Conservation (phyloP, 2,888 invertebrate species). For the Schizaphis graminum region DNA sequence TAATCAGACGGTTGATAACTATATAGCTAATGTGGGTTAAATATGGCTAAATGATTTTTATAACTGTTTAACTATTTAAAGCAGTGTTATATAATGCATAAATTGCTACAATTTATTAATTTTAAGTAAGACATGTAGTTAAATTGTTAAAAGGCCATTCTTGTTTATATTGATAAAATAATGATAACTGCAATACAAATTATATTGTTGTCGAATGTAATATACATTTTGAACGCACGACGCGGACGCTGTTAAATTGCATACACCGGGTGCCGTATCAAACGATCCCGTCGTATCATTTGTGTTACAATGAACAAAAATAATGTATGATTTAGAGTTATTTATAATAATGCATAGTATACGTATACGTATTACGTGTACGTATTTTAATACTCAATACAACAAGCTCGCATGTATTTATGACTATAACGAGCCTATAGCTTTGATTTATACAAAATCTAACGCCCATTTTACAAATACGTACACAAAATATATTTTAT, state of each 20-base stretch:
- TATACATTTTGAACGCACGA: not conserved
- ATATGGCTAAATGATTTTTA: not conserved
- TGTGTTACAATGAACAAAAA: not conserved
- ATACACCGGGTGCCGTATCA: slow-evolving; percentile 44
- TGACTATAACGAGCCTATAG: not conserved
- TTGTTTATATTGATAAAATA: not conserved
- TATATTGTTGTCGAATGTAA: not conserved
- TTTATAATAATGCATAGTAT: not conserved
- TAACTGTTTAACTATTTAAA: not conserved
- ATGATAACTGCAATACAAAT: not conserved
- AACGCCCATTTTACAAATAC: not conserved
- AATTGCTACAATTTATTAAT: not conserved
- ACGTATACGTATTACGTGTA: not conserved
- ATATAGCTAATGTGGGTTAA: not conserved
- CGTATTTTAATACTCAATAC: not conserved
- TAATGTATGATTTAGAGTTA: not conserved
- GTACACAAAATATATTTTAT: not conserved
- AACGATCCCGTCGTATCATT: not conserved
- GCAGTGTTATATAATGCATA: not conserved
- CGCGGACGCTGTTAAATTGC: slow-evolving; percentile 56
- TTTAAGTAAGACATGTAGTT: not conserved
- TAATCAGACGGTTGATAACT: not conserved
- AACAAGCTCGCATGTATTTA: not conserved
- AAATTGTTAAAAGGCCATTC: not conserved
- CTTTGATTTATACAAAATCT: not conserved